These are phyloP conservation scores for Hemithea aestivaria DNA, from an alignment of 2,888 invertebrate genomes.

Conservation along the genomic window DNA sequence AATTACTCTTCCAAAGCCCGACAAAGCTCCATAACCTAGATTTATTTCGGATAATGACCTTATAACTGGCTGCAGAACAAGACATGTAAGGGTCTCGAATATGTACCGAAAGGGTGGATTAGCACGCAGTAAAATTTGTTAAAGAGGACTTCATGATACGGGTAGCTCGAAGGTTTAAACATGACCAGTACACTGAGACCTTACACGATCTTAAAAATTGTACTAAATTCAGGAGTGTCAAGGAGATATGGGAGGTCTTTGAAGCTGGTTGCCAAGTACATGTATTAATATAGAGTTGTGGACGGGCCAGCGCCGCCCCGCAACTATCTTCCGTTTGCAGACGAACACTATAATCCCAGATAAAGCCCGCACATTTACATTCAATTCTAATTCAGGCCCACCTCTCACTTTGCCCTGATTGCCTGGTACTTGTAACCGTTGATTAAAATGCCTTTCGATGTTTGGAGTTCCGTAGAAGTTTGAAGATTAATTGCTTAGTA, in stretches of 20 bases:
- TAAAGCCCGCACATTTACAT: conserved; percentile 81
- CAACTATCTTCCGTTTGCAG: conserved; percentile 76
- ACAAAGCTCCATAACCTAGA: conserved; percentile 65
- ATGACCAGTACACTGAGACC: conserved; percentile 40
- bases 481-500: conserved; percentile 18
- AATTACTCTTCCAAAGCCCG: conserved; percentile 50
- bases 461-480: conserved; percentile 24
- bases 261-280: conserved; percentile 40
- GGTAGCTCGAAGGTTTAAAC: conserved; percentile 54
- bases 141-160: conserved; percentile 64
- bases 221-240: conserved; percentile 20
- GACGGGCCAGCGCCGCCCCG: conserved; percentile 52
- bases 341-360: conserved; percentile 80
- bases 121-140: conserved; percentile 75
- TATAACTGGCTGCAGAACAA: conserved; percentile 64
- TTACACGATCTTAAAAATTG: background rate
- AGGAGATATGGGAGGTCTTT: conserved; percentile 5
- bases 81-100: conserved; percentile 58
- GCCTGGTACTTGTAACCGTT: conserved; percentile 67
- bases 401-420: conserved; percentile 68
- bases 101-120: conserved; percentile 67
- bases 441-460: conserved; percentile 64
- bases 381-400: conserved; percentile 77
- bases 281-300: conserved; percentile 55
- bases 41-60: conserved; percentile 72